These are phyloP conservation scores for Bostrychus sinensis DNA, from an alignment of 2,113 vertebrate genomes.

Conservation along the genomic window DNA sequence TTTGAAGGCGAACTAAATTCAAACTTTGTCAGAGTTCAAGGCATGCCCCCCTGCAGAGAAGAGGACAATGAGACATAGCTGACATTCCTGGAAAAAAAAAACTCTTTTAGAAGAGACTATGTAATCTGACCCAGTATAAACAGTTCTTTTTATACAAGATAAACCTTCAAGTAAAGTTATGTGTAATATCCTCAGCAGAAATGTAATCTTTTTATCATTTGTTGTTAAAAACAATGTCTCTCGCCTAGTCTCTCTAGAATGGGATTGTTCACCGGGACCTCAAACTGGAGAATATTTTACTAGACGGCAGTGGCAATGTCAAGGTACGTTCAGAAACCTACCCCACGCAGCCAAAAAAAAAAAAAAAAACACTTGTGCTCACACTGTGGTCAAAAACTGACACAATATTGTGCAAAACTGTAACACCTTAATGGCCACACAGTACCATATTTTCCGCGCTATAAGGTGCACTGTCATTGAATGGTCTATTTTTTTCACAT, in stretches of 20 bases:
- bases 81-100: slow-evolving; percentile 48
- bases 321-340: slow-evolving; percentile 82
- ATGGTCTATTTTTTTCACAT: no score
- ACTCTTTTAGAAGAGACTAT: slow-evolving; percentile 45
- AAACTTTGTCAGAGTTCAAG: slow-evolving; percentile 50
- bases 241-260: slow-evolving; percentile 78
- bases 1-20: slow-evolving; percentile 43
- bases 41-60: slow-evolving; percentile 74
- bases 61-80: slow-evolving; percentile 67
- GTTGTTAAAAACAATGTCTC: neutral
- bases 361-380: no score
- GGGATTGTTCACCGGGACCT: slow-evolving; percentile 95
- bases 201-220: slow-evolving; percentile 7
- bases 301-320: slow-evolving; percentile 89
- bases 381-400: no score
- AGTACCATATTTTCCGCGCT: no score
- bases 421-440: no score
- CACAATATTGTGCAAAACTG: no score
- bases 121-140: slow-evolving; percentile 34
- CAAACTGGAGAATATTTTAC: slow-evolving; percentile 97
- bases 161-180: slow-evolving; percentile 16
- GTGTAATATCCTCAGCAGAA: neutral
- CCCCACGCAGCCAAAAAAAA: neutral
- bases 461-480: no score
- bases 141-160: slow-evolving; percentile 35